Conservation (phyloP, 2,797 vertebrate genomes). For the Nothura maculosa region DNA sequence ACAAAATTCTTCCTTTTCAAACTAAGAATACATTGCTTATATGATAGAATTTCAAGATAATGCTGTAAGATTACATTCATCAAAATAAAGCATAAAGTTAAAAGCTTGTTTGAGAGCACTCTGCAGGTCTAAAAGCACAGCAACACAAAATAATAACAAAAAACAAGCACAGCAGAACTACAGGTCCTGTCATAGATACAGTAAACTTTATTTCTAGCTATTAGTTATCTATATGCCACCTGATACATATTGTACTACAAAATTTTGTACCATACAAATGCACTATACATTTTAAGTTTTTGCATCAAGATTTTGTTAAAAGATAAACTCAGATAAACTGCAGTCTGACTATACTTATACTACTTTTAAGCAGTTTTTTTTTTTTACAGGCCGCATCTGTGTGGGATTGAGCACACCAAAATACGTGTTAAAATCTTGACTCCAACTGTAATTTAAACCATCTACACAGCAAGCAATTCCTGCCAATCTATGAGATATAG, state of each 20-base stretch:
- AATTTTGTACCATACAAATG: not conserved
- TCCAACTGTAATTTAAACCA: not conserved
- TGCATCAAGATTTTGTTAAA: not conserved
- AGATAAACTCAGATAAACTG: not conserved
- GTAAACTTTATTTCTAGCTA: not conserved
- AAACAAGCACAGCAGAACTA: not conserved
- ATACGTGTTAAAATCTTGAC: not conserved
- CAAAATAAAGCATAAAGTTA: not conserved
- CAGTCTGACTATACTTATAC: not conserved
- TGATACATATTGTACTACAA: not conserved
- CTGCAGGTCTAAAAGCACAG: not conserved
- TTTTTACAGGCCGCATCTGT: not conserved
- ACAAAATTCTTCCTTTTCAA: not conserved
- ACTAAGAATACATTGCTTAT: not conserved
- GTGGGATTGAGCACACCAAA: constrained; percentile 1
- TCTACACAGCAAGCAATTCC: not conserved
- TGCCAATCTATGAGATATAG: not conserved
- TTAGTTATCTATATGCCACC: not conserved
- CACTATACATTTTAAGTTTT: not conserved
- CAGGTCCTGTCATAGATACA: not conserved
- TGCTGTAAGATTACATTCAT: not conserved
- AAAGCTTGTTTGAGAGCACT: not conserved
- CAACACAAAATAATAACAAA: not conserved
- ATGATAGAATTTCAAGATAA: not conserved
- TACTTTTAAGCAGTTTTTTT: not conserved